Base-by-base conservation (phyloP, 2,888 invertebrate genomes). In the Melieria picta region DNA sequence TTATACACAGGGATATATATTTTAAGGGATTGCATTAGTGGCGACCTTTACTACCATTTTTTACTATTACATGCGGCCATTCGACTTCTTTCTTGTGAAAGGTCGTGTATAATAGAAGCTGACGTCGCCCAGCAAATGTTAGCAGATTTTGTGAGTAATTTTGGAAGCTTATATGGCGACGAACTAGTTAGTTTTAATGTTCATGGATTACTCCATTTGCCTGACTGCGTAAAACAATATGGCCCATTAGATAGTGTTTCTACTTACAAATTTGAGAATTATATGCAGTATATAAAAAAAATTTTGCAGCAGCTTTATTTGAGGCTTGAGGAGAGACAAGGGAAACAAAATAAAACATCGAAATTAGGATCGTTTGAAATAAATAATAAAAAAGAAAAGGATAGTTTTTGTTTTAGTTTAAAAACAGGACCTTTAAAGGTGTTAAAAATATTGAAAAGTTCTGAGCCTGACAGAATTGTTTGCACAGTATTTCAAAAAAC, bases 261-360 rank as follows among this genome's bases (percentile, higher is more conserved):
- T 2, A 69, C 69, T 10, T 72, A 69, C 65, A 65, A 69, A 55
- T 72, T 69, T 56, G 69, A 65, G 69, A 72, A 65, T 58, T 64
- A 69, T 66, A 71, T 71, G 57, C 71, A 67, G 57, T 43, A 62
- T 72, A 30, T 68, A 11, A 72, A 72, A 72, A 67, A 72, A 62
- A 58, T 58, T 30, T 16, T 16, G 16, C 16, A 16, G 16, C 16
- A 16, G 16, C 16, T 16, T 16, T 16, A 16, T 16, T 16, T 16
- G 16, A 16, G 16, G 16, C 16, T 16, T 16, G 16, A 16, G 16
- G 16, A 16, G 16, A 16, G 16, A 16, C 16, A 16, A 16, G 16
- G 16, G 16, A 16, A 16, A 16, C 16, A 16, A 16, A 16, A 16
- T 16, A 16, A 16, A 16, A 16, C 16, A 16, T 16, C 16, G 16